These are phyloP conservation scores for Manacus vitellinus DNA, from an alignment of 2,113 vertebrate genomes.

Conservation along the genomic window DNA sequence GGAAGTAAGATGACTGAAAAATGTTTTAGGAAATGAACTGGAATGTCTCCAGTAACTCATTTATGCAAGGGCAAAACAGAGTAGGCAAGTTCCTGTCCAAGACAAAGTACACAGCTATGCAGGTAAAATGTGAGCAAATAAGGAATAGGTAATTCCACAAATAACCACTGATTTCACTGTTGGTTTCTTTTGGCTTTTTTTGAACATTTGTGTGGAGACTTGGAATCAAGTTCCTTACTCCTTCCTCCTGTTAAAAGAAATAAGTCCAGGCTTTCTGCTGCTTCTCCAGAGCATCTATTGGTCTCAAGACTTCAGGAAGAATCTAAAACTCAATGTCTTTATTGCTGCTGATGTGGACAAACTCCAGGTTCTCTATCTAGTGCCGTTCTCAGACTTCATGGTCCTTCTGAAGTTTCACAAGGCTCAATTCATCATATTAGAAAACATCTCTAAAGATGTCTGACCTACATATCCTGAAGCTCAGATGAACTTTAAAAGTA, in stretches of 20 bases:
- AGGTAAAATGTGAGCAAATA: background rate
- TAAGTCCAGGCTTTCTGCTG: background rate
- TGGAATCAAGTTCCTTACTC: background rate
- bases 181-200: background rate
- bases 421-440: background rate
- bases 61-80: background rate
- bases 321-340: accelerated
- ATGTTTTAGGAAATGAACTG: background rate
- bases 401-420: background rate
- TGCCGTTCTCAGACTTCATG: background rate
- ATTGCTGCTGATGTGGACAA: background rate
- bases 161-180: background rate
- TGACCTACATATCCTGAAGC: background rate
- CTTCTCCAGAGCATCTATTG: background rate
- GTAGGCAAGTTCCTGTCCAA: background rate
- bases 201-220: accelerated
- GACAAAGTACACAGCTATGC: background rate
- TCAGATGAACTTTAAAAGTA: background rate
- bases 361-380: background rate
- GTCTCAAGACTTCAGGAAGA: background rate
- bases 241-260: background rate
- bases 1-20: background rate
- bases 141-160: background rate
- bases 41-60: background rate
- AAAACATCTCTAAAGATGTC: background rate